Percentiles rank a stretch among this genome's conserved stretches.
phyloP scores from a whole-genome alignment of 1,140 invertebrate species.

The Cecropterus lyciades region DNA sequence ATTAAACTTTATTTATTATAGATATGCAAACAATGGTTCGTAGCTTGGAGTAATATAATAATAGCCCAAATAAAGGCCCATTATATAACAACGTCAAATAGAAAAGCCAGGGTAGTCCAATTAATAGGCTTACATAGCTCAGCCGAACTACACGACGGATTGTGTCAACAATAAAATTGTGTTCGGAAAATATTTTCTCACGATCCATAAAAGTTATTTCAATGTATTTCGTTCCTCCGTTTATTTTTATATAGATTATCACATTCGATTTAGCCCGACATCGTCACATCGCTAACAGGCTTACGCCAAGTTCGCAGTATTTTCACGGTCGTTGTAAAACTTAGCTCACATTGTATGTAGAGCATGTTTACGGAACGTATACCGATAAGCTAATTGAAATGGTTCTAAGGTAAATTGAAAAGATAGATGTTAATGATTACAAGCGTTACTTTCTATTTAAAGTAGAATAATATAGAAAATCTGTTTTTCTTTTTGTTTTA shows the following conservation, averaged over 20 bases:
- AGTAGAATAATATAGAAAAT: too few relatives aligned
- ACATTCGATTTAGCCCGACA: slow-evolving; percentile 21
- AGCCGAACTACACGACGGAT: slow-evolving; percentile 1
- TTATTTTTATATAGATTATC: slow-evolving; percentile 24
- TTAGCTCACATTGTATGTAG: not conserved
- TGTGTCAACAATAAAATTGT: slow-evolving; percentile 4
- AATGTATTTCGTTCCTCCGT: slow-evolving; percentile 6
- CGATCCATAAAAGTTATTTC: not conserved
- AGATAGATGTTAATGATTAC: too few relatives aligned
- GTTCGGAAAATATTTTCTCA: slow-evolving; percentile 6
- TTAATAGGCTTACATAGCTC: slow-evolving; percentile 5
- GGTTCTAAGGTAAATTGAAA: too few relatives aligned
- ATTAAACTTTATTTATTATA: too few relatives aligned
- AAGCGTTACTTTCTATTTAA: too few relatives aligned
- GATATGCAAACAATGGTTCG: too few relatives aligned
- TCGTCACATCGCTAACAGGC: slow-evolving; percentile 22
- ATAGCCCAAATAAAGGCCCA: not conserved
- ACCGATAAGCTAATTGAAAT: too few relatives aligned
- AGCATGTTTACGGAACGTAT: not conserved
- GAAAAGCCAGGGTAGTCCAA: slow-evolving; percentile 6
- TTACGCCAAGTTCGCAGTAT: slow-evolving; percentile 11
- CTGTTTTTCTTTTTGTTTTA: too few relatives aligned
- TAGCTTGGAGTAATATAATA: not conserved
- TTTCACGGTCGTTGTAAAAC: slow-evolving; percentile 18
- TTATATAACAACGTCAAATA: not conserved